Conservation (phyloP, 2,797 vertebrate species). For the Melopsittacus undulatus region DNA sequence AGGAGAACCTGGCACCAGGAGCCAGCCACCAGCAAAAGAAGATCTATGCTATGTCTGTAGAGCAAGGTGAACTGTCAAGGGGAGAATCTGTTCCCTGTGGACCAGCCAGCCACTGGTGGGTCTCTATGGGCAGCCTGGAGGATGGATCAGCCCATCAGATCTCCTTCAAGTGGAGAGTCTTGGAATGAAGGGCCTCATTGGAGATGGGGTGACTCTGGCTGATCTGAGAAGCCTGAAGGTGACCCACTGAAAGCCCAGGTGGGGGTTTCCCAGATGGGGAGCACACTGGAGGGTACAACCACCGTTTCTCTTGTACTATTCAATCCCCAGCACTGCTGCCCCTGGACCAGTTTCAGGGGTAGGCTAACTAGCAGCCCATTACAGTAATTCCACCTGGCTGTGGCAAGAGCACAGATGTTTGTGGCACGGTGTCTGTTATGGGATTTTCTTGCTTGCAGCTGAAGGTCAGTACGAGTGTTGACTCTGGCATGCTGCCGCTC, state of each 20-base stretch:
- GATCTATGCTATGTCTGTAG: background rate
- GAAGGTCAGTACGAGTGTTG: background rate
- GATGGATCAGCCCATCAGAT: background rate
- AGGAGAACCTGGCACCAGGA: constrained; percentile 32
- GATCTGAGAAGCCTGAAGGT: background rate
- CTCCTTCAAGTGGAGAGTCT: background rate
- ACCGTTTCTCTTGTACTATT: background rate
- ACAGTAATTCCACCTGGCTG: background rate
- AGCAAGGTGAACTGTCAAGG: background rate
- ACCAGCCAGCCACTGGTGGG: background rate
- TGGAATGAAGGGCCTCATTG: background rate
- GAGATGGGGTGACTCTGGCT: background rate
- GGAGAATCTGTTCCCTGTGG: background rate
- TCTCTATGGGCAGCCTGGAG: background rate
- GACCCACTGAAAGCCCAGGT: background rate
- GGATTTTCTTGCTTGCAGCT: background rate
- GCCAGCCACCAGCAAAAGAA: background rate
- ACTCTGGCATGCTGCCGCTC: background rate
- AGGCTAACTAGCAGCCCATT: background rate
- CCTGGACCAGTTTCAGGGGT: background rate
- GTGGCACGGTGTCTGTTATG: background rate
- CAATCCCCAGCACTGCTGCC: background rate
- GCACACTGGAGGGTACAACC: background rate
- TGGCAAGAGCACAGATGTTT: background rate
- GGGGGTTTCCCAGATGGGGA: background rate